Base-by-base conservation (phyloP, 1,140 invertebrate genomes). In the Procambarus clarkii region DNA sequence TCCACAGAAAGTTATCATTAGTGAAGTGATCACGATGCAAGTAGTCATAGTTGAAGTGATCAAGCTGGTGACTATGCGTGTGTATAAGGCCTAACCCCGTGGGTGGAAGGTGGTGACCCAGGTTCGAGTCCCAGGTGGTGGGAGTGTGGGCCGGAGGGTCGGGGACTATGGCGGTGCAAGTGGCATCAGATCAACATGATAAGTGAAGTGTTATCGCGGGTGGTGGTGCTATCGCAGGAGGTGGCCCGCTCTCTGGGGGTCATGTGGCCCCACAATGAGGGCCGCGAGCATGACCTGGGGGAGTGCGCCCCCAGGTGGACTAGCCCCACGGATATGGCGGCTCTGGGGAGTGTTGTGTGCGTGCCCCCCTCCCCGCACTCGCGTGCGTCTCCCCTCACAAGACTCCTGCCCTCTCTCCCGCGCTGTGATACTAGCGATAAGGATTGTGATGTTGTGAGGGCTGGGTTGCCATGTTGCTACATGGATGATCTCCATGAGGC, bases 241-340 rank as follows among this genome's bases (percentile, higher is more conserved):
- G 88, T 91, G 50, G 88, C 88, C 81, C 88, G 88, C 81, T 91
- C 88, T 45, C 34, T 91, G 5, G 88, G 88, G 45, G 88, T 91
- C 18, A 91, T 91, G 88, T 91, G 88, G 88, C 88, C 88, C 48
- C 82, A 91, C 54, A 60, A 46, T 21, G 88, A 90, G 4, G 48
- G n/a, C 34, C 80, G 74, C 15, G 46, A 78, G 21, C 46, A 64
- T 15, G 48, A 54, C 18, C 81, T 60, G 54, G 88, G 88, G 71
- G 88, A 91, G 74, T 91, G 88, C 34, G 88, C 88, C 48, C 88
- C 88, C 18, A 69, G 88, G 3, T 91, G 88, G 88, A 91, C 88
- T 2, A 91, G 88, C 34, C 88, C 88, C 15, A 91, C 88, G 74
- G 88, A 91, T 71, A 91, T 91, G 88, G 88, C 88, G 34, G 71